phyloP scores from a whole-genome alignment of 1,140 invertebrate genomes.

The Sesamia nonagrioides region DNA sequence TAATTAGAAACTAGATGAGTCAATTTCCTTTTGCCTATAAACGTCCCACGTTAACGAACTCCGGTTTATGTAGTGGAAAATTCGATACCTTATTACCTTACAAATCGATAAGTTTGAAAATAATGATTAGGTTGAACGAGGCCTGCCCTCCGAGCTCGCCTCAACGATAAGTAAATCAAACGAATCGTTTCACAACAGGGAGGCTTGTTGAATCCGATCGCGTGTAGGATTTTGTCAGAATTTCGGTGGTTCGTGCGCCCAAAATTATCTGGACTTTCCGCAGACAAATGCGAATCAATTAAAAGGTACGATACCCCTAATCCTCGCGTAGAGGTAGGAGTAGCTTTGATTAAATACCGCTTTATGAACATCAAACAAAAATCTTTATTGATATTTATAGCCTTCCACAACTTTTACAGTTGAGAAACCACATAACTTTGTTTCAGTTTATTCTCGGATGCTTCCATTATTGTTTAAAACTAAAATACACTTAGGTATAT shows the following conservation, averaged over 20 bases:
- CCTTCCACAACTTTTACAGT: not conserved
- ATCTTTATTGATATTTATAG: not conserved
- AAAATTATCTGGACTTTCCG: slow-evolving; percentile 33
- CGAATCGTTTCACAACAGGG: slow-evolving; percentile 27
- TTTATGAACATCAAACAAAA: not conserved
- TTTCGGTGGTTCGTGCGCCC: not conserved
- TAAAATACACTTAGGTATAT: not conserved
- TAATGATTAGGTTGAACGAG: slow-evolving; percentile 8
- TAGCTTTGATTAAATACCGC: not conserved
- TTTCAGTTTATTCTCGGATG: not conserved
- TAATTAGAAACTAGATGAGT: slow-evolving; percentile 13
- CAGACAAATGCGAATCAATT: not conserved
- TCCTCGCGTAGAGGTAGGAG: not conserved
- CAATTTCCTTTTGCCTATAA: slow-evolving; percentile 24
- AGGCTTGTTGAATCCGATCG: slow-evolving; percentile 25
- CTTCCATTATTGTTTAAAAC: not conserved
- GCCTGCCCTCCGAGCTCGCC: not conserved
- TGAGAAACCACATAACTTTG: not conserved
- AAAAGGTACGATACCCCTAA: slow-evolving; percentile 7
- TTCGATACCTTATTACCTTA: slow-evolving; percentile 43
- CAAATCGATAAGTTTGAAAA: slow-evolving; percentile 42
- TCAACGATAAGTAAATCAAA: slow-evolving; percentile 28
- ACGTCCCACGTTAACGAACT: slow-evolving; percentile 6
- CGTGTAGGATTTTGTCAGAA: slow-evolving; percentile 7
- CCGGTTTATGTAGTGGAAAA: slow-evolving; percentile 44